These are phyloP conservation scores for Gracilinanus agilis DNA, from an alignment of 2,113 vertebrate genomes.

Conservation along the genomic window DNA sequence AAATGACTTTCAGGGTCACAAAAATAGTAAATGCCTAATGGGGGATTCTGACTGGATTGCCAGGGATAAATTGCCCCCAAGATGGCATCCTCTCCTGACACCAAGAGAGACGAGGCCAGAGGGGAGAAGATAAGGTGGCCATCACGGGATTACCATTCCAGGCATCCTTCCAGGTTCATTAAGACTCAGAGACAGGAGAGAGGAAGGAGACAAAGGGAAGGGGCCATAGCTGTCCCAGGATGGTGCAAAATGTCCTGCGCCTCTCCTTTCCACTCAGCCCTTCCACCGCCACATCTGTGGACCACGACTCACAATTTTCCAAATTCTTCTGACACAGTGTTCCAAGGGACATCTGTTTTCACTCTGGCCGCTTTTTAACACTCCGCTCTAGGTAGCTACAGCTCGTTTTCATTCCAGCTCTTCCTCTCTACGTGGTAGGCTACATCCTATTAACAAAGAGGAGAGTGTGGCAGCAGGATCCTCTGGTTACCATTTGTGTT, in stretches of 20 bases:
- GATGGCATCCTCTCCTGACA: not conserved
- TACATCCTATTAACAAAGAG: slow-evolving; percentile 70
- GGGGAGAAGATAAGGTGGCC: not conserved
- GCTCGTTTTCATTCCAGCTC: slow-evolving; percentile 74
- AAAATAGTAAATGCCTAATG: not conserved
- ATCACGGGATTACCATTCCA: not conserved
- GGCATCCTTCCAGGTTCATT: not conserved
- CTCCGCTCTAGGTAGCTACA: slow-evolving; percentile 81
- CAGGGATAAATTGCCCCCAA: not conserved
- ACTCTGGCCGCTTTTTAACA: slow-evolving; percentile 75
- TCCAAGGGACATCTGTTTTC: slow-evolving; percentile 75
- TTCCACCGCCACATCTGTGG: not conserved
- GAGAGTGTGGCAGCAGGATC: slow-evolving; percentile 70
- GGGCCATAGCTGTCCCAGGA: not conserved
- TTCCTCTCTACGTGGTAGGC: slow-evolving; percentile 36
- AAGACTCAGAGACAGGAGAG: not conserved
- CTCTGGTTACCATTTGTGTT: slow-evolving; percentile 77
- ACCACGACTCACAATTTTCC: slow-evolving; percentile 57
- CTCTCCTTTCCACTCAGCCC: not conserved
- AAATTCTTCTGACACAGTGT: slow-evolving; percentile 74
- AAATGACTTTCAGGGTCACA: not conserved
- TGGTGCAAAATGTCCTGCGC: not conserved
- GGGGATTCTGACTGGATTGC: not conserved
- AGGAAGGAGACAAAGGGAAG: not conserved
- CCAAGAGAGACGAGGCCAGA: not conserved